phyloP scores from a whole-genome alignment of 2,888 invertebrate species.

The Alentia gelatinosa region DNA sequence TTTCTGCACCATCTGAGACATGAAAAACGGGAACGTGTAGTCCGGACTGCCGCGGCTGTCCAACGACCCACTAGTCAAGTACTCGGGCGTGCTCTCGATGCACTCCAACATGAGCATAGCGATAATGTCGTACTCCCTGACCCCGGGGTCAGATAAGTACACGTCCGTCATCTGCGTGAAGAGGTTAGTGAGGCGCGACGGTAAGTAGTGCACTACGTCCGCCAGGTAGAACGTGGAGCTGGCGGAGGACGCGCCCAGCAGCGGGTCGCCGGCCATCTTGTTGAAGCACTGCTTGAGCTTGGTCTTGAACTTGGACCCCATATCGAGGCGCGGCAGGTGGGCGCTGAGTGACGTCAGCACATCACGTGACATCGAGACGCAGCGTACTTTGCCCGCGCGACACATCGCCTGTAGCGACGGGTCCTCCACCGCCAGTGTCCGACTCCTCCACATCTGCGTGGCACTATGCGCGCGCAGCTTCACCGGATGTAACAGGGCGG shows the following conservation, averaged over 20 bases:
- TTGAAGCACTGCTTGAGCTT: constrained; percentile 58
- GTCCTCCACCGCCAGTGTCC: constrained; percentile 52
- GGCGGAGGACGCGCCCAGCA: constrained; percentile 26
- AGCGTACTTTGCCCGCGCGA: constrained; percentile 51
- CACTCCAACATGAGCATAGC: constrained; percentile 60
- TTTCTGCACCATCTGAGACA: constrained; percentile 26
- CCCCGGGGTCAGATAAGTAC: background rate
- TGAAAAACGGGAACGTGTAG: constrained; percentile 50
- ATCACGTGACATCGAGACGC: constrained; percentile 51
- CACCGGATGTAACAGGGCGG: constrained; percentile 56
- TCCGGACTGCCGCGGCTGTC: background rate
- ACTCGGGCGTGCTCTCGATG: constrained; percentile 57
- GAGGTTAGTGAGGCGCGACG: constrained; percentile 42
- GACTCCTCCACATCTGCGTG: constrained; percentile 59
- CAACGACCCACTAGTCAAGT: constrained; percentile 48
- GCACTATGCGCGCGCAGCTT: background rate
- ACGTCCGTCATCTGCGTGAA: constrained; percentile 48
- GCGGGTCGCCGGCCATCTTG: constrained; percentile 57
- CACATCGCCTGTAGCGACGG: constrained; percentile 54
- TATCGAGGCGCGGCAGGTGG: constrained; percentile 41
- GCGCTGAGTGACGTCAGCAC: constrained; percentile 32
- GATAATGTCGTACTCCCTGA: constrained; percentile 58
- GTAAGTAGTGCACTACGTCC: constrained; percentile 57
- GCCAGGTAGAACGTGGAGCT: constrained; percentile 55
- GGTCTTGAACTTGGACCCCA: constrained; percentile 44